Conservation (phyloP, 2,113 vertebrate species). For the Chinchilla lanigera region DNA sequence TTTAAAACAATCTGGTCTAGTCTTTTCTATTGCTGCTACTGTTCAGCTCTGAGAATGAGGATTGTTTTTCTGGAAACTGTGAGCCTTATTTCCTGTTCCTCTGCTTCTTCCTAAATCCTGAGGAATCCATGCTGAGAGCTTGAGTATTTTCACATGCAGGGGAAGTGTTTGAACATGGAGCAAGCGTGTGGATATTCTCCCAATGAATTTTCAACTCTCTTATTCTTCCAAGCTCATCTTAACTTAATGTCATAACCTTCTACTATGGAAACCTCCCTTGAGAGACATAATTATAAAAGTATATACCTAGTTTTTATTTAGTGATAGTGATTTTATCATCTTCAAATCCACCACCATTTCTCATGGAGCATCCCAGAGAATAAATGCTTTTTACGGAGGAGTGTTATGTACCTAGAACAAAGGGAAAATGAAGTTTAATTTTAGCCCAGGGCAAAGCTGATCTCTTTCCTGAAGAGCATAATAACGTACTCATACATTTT, state of each 20-base stretch:
- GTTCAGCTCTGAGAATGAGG: not conserved
- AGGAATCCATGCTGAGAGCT: not conserved
- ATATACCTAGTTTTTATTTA: not conserved
- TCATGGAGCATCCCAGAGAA: not conserved
- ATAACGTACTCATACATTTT: not conserved
- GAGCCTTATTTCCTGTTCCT: not conserved
- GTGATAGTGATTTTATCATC: not conserved
- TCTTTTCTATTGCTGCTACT: not conserved
- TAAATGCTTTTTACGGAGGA: not conserved
- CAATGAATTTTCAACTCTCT: constrained; percentile 11
- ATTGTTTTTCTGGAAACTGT: not conserved
- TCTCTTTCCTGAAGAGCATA: not conserved
- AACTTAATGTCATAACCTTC: not conserved
- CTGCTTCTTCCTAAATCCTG: not conserved
- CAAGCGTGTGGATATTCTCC: not conserved
- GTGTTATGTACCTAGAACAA: not conserved
- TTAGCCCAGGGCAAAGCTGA: constrained; percentile 19
- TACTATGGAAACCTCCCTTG: not conserved
- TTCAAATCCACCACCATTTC: not conserved
- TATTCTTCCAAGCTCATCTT: not conserved
- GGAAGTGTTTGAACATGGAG: not conserved
- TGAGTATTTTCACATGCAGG: not conserved
- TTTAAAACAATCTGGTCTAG: not conserved
- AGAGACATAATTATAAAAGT: constrained; percentile 7
- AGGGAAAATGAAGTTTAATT: not conserved